Base-by-base conservation (phyloP, 1,140 invertebrate genomes). In the Trinorchestia longiramus region DNA sequence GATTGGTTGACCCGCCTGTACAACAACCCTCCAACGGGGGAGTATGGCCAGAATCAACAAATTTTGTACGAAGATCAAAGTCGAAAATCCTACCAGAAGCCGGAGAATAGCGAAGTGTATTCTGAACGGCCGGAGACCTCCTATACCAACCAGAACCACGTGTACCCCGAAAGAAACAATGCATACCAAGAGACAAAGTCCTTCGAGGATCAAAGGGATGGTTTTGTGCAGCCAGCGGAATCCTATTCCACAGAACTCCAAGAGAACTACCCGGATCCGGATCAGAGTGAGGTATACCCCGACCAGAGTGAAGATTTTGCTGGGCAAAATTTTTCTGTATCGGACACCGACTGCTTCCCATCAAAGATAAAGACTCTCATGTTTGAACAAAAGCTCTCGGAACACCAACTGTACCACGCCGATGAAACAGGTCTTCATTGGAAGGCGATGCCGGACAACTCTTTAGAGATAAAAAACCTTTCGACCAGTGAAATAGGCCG, bases 401-500 rank as follows among this genome's bases (percentile, higher is more conserved):
- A 94, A 40, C 28, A 95, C 36, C 95, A 95, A 95, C 3, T 95
- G 28, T 95, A 95, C 53, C 45, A 95, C 53, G 95, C 95, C 57
- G 95, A 95, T 95, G 95, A 95, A 57, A 95, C 95, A 4, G 95
- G 95, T 43, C 43, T 95, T 0, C 53, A 42, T 41, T 95, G 95
- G 95, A 95, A 88, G 43, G 19, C 57, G 8, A 43, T 95, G 43
- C 95, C 95, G 28, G 8, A 95, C 23, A 95, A 95, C 53, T 4
- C 42, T 43, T n/a, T 43, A 11, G 95, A 43, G 28, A 41, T 87
- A 8, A 95, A 95, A n/a, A 43, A 94, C 44, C 4, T 94, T 40
- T 36, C 92, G 0, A 36, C 44, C 4, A 43, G n/a, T 94, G 92
- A 94, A 0, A 94, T 47, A 28, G 36, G 41, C 0, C 4, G 44